Conservation (phyloP, 2,888 invertebrate genomes). For the Stramonita haemastoma region DNA sequence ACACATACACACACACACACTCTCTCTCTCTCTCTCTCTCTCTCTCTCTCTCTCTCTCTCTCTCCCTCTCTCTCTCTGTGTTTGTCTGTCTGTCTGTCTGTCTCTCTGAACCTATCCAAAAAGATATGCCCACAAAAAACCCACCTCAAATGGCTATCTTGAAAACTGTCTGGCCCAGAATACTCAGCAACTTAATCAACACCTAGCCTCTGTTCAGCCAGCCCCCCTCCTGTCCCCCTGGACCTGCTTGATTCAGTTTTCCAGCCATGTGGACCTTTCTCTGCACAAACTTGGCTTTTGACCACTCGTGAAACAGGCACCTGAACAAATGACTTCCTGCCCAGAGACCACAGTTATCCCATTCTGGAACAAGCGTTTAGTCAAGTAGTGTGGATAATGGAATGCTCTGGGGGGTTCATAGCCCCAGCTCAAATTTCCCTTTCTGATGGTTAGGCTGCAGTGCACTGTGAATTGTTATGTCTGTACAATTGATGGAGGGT, state of each 20-base stretch:
- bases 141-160: background rate
- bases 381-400: no score
- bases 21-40: no score
- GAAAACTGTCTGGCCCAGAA: background rate
- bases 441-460: no score
- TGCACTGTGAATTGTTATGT: background rate
- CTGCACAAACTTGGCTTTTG: constrained; percentile 18
- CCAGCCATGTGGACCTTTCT: constrained; percentile 16
- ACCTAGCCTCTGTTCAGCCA: background rate
- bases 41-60: no score
- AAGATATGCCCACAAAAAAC: no score
- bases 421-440: no score
- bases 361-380: no score
- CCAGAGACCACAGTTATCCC: background rate
- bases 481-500: background rate
- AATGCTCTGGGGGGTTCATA: no score
- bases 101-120: no score
- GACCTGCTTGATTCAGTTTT: constrained; percentile 18
- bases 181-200: background rate
- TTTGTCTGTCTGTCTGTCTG: no score
- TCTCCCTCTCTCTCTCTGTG: no score
- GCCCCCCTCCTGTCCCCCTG: background rate
- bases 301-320: constrained; percentile 28
- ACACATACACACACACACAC: no score
- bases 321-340: constrained; percentile 33